Conservation (phyloP, 2,797 vertebrate species). For the Chelon auratus region DNA sequence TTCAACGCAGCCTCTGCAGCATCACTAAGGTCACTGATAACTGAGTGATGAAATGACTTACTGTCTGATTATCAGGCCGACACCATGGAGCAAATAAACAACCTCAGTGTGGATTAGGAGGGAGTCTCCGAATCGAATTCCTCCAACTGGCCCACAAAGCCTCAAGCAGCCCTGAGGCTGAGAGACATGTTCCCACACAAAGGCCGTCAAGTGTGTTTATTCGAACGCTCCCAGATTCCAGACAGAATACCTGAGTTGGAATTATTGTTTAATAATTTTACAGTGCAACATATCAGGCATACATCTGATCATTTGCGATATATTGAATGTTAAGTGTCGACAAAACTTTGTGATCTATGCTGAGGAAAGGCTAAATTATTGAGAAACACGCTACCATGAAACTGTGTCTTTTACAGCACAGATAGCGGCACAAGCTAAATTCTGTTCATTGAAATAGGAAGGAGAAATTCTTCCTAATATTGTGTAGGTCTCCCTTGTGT, state of each 20-base stretch:
- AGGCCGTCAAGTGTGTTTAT: conserved; percentile 9
- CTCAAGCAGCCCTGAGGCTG: conserved; percentile 23
- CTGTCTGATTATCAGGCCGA: not conserved
- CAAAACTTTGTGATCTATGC: not conserved
- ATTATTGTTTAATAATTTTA: not conserved
- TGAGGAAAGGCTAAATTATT: not conserved
- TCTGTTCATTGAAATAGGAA: too few relatives aligned
- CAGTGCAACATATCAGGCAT: not conserved
- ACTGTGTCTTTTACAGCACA: too few relatives aligned
- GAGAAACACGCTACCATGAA: not conserved
- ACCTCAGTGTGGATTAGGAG: conserved; percentile 3
- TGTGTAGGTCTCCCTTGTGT: too few relatives aligned
- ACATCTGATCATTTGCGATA: not conserved
- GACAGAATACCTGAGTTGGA: not conserved
- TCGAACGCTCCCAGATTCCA: not conserved
- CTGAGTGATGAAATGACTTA: not conserved
- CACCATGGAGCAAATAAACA: conserved; percentile 19
- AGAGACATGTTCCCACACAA: conserved; percentile 16
- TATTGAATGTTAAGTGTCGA: too few relatives aligned
- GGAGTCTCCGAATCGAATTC: conserved; percentile 4
- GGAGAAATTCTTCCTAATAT: too few relatives aligned
- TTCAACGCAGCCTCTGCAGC: too few relatives aligned
- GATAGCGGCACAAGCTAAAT: too few relatives aligned
- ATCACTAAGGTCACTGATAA: not conserved
- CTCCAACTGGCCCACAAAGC: conserved; percentile 16